Evolutionary conservation across 2,797 vertebrate species (phyloP), one percentile per base, ranked within the genome.

Genomic region (Steatocranus sp.): DNA sequence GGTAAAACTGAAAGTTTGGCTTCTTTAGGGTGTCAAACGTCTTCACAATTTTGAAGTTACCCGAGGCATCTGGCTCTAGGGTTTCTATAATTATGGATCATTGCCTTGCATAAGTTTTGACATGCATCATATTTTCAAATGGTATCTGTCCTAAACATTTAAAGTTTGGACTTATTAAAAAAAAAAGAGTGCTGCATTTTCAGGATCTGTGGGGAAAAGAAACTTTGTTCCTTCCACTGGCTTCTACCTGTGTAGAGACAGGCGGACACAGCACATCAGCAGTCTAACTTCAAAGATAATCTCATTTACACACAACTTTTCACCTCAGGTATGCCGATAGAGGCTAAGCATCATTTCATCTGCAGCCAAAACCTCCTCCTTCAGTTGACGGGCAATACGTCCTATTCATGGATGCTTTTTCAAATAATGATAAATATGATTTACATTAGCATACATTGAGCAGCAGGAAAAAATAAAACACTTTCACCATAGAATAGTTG

Each of bases 281-380:
- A 4, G 27, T 32, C 32, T 32, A 4, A 83, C 91, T 92, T 93
- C 90, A 94, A 93, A 94, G 90, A 92, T 88, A 27, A 93, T 84
- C 85, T 90, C 83, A 92, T 92, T 91, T 88, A 90, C 83, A 87
- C 87, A 86, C 76, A 88, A 51, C 79, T 86, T 88, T 84, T 86
- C 83, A 85, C 86, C 85, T 84, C 76, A 79, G 61, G 79, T 93
- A 86, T 90, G 87, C 89, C 92, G 85, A 93, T 82, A 34, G 15
- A 58, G 46, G 63, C 81, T 3, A 0, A 38, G 75, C 54, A 83
- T 89, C 76, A 83, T 90, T 89, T 86, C 81, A 86, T 88, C 83
- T 79, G 70, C 77, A 76, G 87, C 86, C 77, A 80, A 81, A 56
- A 11, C 14, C 6, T 0, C 84, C 83, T 49, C 76, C 43, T 84